Base-by-base conservation (phyloP, 2,113 vertebrate species). In the Caretta caretta region DNA sequence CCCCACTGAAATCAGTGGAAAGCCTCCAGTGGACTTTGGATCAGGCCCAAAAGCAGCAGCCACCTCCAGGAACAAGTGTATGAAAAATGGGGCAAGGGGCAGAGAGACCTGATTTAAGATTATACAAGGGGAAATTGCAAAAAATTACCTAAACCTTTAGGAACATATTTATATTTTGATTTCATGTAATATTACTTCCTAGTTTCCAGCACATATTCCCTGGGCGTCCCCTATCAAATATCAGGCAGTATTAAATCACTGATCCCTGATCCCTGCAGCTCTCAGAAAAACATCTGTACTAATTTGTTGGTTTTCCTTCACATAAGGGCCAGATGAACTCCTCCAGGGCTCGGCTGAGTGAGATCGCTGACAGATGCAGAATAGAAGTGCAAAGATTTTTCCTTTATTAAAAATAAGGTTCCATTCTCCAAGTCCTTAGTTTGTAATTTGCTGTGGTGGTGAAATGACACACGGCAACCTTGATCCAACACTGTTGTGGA, bases 131-230 rank as follows among this genome's bases (percentile, higher is more conserved):
- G 97, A 98, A 97, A 97, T 65, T 93, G 96, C 96, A 96, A 93
- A 87, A 92, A 96, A 97, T 96, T 88, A 97, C 95, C 97, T 98
- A 97, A 98, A 97, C 96, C 97, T 97, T 96, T 93, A 98, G 95
- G 97, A 98, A 97, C 97, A 98, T 94, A 94, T 96, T 98, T 97
- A 91, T 96, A 96, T 97, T 98, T 97, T 98, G 96, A 98, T 96
- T 98, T 97, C 95, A 97, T 95, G 97, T 97, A 96, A 96, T 98
- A 96, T 97, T 93, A 92, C 96, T 98, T 98, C 97, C 98, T 98
- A 96, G 75, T 97, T 96, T 97, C 95, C 93, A 96, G 86, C 88
- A 92, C 95, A 29, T 92, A 97, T 94, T 97, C 94, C 88, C 93
- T 89, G 79, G 96, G 95, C 95, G 95, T 94, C 93, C 84, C 83